A percentile compares a stretch with the other conserved stretches of the same genome.
phyloP scores from a whole-genome alignment of 2,888 invertebrate species.

The Polyommatus icarus region DNA sequence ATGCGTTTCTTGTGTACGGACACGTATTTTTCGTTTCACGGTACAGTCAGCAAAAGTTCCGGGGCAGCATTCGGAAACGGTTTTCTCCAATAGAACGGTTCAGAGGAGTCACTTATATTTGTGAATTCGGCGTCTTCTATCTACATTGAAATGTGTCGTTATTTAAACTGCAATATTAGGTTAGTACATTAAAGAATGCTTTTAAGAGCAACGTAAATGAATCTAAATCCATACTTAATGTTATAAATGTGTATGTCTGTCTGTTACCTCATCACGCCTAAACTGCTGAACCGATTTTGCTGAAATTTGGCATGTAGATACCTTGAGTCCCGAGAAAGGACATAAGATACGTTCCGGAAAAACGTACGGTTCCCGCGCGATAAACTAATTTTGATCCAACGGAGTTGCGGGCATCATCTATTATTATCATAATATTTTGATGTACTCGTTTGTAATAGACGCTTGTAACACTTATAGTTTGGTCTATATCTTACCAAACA shows the following conservation, averaged over 20 bases:
- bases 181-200: too few relatives aligned
- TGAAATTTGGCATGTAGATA: too few relatives aligned
- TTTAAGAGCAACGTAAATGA: too few relatives aligned
- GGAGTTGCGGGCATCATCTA: too few relatives aligned
- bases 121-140: neutral
- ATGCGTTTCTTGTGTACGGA: slow-evolving; percentile 22
- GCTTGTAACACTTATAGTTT: neutral
- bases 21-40: slow-evolving; percentile 21
- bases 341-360: too few relatives aligned
- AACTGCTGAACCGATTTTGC: too few relatives aligned
- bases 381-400: too few relatives aligned
- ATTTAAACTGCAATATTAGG: neutral
- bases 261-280: too few relatives aligned
- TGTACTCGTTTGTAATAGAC: neutral
- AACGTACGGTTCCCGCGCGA: too few relatives aligned
- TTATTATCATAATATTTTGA: neutral
- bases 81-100: slow-evolving; percentile 7
- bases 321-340: too few relatives aligned
- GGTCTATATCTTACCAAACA: neutral
- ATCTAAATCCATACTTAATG: too few relatives aligned
- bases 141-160: neutral
- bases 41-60: slow-evolving; percentile 21
- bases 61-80: neutral
- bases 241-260: too few relatives aligned
- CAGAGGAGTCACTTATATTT: slow-evolving; percentile 4